Evolutionary conservation across 2,888 invertebrate species (phyloP), one percentile per base, ranked within the genome.

Genomic region (Tinea pellionella): DNA sequence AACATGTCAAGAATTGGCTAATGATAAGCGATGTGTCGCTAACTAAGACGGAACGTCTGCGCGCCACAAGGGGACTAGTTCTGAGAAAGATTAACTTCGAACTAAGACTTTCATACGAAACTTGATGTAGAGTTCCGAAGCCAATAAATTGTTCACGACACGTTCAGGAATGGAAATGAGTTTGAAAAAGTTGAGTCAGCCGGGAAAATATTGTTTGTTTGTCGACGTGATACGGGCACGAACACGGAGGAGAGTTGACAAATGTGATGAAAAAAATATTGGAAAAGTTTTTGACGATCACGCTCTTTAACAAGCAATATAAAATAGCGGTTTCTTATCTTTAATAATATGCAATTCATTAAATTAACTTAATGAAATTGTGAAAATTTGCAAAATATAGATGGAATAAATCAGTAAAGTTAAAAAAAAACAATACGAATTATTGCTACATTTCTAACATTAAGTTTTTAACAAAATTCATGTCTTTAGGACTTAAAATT

Each of bases 181-280:
- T 76, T 78, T 65, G 70, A 66, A 72, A 74, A 82, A 77, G 69
- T 80, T 73, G 68, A 68, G 73, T 74, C 73, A 70, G 70, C 68
- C 66, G 67, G 67, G 67, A 65, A 76, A 78, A 77, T 78, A 80
- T 77, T 78, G 76, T 77, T 80, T 81, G 79, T 83, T 80, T 78
- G 75, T 72, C 73, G 70, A 74, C 72, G 72, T 74, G 77, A 78
- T 74, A 74, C 73, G 66, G 66, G 66, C 64, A 67, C 65, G 57
- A 57, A 57, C 59, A 41, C 59, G 69, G 64, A 67, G 64, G 74
- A 77, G 73, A 77, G 73, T 77, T 80, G 75, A 79, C 76, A 76
- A 75, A 77, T 73, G 70, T 75, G 75, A 81, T 79, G 77, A 77
- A 78, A 80, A 81, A 80, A 80, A 82, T 83, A 84, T 83, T 81